phyloP scores from a whole-genome alignment of 2,113 vertebrate genomes.

The Macquaria australasica region DNA sequence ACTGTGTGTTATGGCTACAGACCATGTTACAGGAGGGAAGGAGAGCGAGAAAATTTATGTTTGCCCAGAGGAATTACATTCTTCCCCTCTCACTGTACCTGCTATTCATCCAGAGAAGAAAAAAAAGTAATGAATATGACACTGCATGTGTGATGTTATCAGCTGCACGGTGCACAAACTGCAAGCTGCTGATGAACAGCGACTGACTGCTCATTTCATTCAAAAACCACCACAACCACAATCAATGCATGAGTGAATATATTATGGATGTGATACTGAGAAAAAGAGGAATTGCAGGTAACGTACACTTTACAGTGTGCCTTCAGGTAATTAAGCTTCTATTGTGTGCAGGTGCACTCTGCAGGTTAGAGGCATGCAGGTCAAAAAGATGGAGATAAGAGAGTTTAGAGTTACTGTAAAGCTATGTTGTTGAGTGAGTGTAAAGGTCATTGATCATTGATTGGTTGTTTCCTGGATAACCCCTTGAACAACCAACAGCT shows the following conservation, averaged over 20 bases:
- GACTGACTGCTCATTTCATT: slow-evolving; percentile 26
- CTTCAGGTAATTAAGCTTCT: slow-evolving; percentile 15
- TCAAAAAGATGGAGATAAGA: background rate
- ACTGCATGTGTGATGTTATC: slow-evolving; percentile 30
- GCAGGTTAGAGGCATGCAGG: slow-evolving; percentile 12
- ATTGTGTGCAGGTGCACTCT: slow-evolving; percentile 35
- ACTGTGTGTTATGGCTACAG: slow-evolving; percentile 52
- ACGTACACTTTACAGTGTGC: background rate
- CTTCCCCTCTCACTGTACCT: slow-evolving; percentile 26
- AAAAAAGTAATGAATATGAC: slow-evolving; percentile 35
- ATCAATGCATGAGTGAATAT: slow-evolving; percentile 33
- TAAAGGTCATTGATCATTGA: background rate
- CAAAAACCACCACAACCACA: background rate
- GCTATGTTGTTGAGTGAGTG: background rate
- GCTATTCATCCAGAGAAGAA: slow-evolving; percentile 33
- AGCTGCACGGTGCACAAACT: background rate
- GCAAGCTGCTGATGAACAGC: slow-evolving; percentile 27
- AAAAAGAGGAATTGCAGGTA: background rate
- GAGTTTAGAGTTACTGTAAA: background rate
- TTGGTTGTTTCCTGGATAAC: background rate
- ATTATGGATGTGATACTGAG: slow-evolving; percentile 19
- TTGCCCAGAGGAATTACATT: slow-evolving; percentile 59
- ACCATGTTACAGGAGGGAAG: slow-evolving; percentile 33
- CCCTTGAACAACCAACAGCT: background rate
- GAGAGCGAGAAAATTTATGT: slow-evolving; percentile 67